These are phyloP conservation scores for Odobenus rosmarus DNA, from an alignment of 2,113 vertebrate species.

Conservation along the genomic window DNA sequence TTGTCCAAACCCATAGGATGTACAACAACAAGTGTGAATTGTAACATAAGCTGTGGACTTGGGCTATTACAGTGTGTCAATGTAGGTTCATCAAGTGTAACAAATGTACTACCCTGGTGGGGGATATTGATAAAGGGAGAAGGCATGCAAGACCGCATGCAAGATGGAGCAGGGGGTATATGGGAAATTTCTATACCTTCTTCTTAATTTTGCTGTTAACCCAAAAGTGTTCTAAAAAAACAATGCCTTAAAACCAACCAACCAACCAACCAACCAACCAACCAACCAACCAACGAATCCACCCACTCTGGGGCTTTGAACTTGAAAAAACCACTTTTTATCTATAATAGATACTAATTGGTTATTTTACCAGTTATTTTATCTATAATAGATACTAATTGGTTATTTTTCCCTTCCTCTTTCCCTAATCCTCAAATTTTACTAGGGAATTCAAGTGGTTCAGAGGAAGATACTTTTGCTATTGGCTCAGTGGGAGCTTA, in stretches of 20 bases:
- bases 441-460: slow-evolving; percentile 31
- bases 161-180: not conserved
- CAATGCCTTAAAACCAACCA: not conserved
- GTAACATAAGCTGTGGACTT: not conserved
- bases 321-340: not conserved
- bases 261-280: not conserved
- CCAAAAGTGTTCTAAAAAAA: not conserved
- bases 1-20: not conserved
- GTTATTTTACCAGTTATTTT: not conserved
- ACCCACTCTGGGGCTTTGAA: not conserved
- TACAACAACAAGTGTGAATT: not conserved
- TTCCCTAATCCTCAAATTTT: not conserved
- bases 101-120: not conserved
- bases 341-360: not conserved
- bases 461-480: not conserved
- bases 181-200: not conserved
- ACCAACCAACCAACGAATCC: not conserved
- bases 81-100: not conserved
- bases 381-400: not conserved
- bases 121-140: not conserved
- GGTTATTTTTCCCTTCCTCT: not conserved
- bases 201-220: not conserved
- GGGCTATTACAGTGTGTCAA: not conserved
- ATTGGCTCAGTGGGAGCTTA: not conserved
- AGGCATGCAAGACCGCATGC: not conserved